phyloP scores from a whole-genome alignment of 2,797 vertebrate genomes.

The Myripristis murdjan region DNA sequence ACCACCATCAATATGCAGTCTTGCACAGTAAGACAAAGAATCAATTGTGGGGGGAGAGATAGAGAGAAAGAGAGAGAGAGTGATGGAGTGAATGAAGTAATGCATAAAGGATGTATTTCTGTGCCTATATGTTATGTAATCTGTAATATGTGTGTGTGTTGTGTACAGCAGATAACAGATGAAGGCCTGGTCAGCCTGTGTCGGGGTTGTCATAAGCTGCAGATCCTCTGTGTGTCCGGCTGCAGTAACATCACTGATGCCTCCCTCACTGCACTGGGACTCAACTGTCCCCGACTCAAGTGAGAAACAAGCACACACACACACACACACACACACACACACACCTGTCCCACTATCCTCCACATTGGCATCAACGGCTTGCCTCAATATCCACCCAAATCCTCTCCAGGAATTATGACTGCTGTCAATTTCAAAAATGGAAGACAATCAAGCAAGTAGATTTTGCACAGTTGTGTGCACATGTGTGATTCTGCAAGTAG shows the following conservation, averaged over 20 bases:
- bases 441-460: background rate
- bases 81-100: slow-evolving; percentile 7
- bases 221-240: slow-evolving; percentile 93
- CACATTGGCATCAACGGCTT: background rate
- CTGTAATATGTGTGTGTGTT: slow-evolving; percentile 32
- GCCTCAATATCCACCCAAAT: background rate
- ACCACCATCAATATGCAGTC: slow-evolving; percentile 94
- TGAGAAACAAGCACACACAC: slow-evolving; percentile 76
- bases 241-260: slow-evolving; percentile 94
- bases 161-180: slow-evolving; percentile 90
- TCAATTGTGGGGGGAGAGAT: slow-evolving; percentile 1
- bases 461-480: background rate
- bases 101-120: slow-evolving; percentile 11
- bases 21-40: slow-evolving; percentile 88
- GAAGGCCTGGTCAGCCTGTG: slow-evolving; percentile 93
- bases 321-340: background rate
- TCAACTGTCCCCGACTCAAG: slow-evolving; percentile 94
- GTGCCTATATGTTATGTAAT: slow-evolving; percentile 31
- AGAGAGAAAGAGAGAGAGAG: background rate
- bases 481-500: background rate
- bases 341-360: background rate
- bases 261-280: slow-evolving; percentile 92
- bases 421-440: slow-evolving; percentile 6
- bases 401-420: background rate
- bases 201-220: slow-evolving; percentile 91